Evolutionary conservation across 1,140 invertebrate species (phyloP).

Genomic region (Zaprionus tsacasi): DNA sequence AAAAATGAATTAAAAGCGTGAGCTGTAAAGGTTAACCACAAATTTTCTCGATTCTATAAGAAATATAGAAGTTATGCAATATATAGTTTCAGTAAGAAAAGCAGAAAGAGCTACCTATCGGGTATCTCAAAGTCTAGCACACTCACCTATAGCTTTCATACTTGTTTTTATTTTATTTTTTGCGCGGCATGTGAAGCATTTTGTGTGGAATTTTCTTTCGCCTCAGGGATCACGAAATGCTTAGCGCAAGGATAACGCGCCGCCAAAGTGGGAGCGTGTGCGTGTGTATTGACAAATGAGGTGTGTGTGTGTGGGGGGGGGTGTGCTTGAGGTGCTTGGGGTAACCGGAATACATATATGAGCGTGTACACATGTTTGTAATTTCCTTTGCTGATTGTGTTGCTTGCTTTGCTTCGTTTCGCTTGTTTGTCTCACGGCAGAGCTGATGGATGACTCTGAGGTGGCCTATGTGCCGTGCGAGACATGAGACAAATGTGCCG

Average conservation of each 20-base stretch:
- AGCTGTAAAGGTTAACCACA: too few relatives aligned
- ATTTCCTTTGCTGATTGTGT: conserved; percentile 75
- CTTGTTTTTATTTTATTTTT: conserved; percentile 32
- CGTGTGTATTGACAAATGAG: conserved; percentile 61
- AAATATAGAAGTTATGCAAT: too few relatives aligned
- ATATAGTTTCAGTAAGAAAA: too few relatives aligned
- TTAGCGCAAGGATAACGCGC: conserved; percentile 37
- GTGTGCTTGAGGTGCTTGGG: neutral
- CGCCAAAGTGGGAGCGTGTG: conserved; percentile 38
- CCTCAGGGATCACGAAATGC: conserved; percentile 37
- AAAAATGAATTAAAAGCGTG: too few relatives aligned
- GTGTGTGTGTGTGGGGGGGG: conserved; percentile 5
- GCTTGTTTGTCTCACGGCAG: conserved; percentile 27
- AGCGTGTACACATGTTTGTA: conserved; percentile 69
- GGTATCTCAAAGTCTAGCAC: neutral
- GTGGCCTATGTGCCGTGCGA: too few relatives aligned
- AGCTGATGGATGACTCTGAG: conserved; percentile 32
- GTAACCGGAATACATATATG: conserved; percentile 13
- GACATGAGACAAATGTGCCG: conserved; percentile 43
- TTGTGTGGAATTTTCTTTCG: conserved; percentile 21
- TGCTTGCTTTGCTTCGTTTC: conserved; percentile 42
- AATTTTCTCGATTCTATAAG: too few relatives aligned
- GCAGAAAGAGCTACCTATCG: too few relatives aligned
- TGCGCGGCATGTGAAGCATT: conserved; percentile 37
- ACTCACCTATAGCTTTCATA: conserved; percentile 5